Evolutionary conservation across 2,888 invertebrate genomes (phyloP).

Genomic region (Malacosoma neustria): DNA sequence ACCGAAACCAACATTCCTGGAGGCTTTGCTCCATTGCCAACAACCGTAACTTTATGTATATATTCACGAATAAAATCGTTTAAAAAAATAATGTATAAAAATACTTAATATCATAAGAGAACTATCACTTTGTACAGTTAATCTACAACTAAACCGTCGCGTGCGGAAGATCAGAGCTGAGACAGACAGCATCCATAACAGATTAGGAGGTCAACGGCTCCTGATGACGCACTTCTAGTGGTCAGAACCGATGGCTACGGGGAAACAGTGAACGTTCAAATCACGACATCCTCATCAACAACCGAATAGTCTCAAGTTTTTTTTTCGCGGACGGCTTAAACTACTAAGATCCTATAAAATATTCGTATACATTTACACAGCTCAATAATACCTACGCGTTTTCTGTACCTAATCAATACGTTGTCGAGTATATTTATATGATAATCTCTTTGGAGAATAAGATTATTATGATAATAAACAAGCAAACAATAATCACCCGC

Average conservation of each 20-base stretch:
- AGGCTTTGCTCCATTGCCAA: slow-evolving; percentile 33
- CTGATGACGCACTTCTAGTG: background rate
- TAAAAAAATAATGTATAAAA: slow-evolving; percentile 73
- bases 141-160: slow-evolving; percentile 55
- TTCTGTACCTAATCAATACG: slow-evolving; percentile 40
- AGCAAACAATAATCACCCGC: slow-evolving; percentile 45
- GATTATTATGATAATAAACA: slow-evolving; percentile 32
- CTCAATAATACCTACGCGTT: slow-evolving; percentile 53
- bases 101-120: slow-evolving; percentile 72
- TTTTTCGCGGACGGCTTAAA: slow-evolving; percentile 38
- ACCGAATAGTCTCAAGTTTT: slow-evolving; percentile 22
- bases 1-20: slow-evolving; percentile 47
- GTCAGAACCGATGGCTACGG: background rate
- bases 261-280: background rate
- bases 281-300: background rate
- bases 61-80: slow-evolving; percentile 62
- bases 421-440: slow-evolving; percentile 38
- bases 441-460: slow-evolving; percentile 67
- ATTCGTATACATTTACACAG: slow-evolving; percentile 69
- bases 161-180: slow-evolving; percentile 49
- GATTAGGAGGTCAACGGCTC: background rate
- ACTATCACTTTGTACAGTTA: slow-evolving; percentile 72
- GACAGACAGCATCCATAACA: slow-evolving; percentile 14
- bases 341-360: slow-evolving; percentile 39
- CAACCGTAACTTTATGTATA: slow-evolving; percentile 50